phyloP scores from a whole-genome alignment of 2,797 vertebrate genomes.

The Presbytis comata region DNA sequence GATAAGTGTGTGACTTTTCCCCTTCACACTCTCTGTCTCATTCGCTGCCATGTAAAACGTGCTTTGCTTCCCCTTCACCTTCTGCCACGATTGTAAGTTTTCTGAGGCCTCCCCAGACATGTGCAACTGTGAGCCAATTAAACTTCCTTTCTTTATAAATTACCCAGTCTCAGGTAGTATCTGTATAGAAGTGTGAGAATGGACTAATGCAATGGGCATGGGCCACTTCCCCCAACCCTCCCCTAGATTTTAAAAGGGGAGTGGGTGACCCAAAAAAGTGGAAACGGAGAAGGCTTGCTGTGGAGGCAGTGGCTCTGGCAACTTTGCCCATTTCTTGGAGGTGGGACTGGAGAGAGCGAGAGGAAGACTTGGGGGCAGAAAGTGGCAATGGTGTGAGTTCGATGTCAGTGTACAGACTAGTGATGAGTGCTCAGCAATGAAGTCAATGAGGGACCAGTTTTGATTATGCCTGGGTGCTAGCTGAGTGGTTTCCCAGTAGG shows the following conservation, averaged over 20 bases:
- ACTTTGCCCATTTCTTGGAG: not conserved
- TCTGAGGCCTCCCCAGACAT: not conserved
- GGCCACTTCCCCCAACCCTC: no score
- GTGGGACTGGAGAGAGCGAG: no score
- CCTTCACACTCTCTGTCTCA: not conserved
- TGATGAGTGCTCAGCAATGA: not conserved
- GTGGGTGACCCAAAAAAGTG: not conserved
- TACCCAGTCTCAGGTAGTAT: not conserved
- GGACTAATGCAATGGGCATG: not conserved
- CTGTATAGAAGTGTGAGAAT: not conserved
- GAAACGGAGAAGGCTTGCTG: not conserved
- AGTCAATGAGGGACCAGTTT: not conserved
- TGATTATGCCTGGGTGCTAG: no score
- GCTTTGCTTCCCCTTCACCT: not conserved
- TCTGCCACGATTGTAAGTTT: not conserved
- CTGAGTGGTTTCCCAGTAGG: not conserved
- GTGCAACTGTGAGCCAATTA: not conserved
- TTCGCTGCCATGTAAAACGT: not conserved
- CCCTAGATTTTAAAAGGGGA: not conserved
- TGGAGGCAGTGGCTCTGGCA: not conserved
- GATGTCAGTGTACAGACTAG: not conserved
- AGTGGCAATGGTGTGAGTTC: not conserved
- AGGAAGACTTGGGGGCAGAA: fast-evolving
- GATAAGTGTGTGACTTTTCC: not conserved
- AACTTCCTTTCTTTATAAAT: not conserved